Evolutionary conservation across 2,797 vertebrate species (phyloP).

Genomic region (Numenius phaeopus): DNA sequence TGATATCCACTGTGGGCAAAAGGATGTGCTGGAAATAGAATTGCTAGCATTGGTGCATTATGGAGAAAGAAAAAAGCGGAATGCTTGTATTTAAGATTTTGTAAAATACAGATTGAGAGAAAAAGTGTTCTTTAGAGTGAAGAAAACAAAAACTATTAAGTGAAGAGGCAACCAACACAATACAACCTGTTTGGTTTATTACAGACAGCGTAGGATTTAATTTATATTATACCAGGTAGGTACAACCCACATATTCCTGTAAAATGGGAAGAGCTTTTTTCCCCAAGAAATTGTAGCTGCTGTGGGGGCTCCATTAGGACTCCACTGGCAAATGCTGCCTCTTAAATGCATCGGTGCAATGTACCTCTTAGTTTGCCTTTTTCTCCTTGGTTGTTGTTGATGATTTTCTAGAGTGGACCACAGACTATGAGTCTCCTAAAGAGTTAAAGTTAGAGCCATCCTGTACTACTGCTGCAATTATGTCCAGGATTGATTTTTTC

Average conservation of each 20-base stretch:
- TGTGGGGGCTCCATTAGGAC: neutral
- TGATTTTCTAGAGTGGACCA: neutral
- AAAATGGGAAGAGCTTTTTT: neutral
- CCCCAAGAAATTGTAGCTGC: neutral
- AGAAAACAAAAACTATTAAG: neutral
- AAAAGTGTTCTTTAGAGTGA: neutral
- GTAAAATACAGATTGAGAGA: neutral
- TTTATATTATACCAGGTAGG: accelerated
- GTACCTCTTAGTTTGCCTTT: neutral
- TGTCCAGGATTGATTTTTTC: neutral
- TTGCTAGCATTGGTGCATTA: neutral
- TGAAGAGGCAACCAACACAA: neutral
- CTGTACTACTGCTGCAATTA: neutral
- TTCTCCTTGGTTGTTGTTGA: neutral
- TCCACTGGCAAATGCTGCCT: neutral
- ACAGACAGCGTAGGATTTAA: neutral
- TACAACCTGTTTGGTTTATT: neutral
- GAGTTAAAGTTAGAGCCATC: neutral
- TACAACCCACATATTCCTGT: neutral
- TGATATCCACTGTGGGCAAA: neutral
- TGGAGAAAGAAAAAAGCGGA: neutral
- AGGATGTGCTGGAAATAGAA: neutral
- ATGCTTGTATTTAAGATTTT: neutral
- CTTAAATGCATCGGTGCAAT: neutral
- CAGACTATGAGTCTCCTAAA: neutral